Base-by-base conservation (phyloP, 2,888 invertebrate genomes). In the Ophion ellenae region DNA sequence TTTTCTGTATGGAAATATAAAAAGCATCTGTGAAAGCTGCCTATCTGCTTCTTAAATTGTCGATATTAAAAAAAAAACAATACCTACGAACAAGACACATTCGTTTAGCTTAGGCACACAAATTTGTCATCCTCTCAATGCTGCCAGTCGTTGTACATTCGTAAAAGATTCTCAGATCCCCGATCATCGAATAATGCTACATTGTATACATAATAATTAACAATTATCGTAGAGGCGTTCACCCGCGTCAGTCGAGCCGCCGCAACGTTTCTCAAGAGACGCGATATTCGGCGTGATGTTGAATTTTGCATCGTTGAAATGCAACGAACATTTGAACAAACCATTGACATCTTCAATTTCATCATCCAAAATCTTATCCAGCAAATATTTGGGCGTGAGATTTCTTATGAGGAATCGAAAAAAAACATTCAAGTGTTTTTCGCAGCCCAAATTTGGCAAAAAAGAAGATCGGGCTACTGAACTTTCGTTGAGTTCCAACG, bases 11-110 rank as follows among this genome's bases (percentile, higher is more conserved):
- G 85, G 90, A 89, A 90, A 90, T 91, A 91, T 89, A 90, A 90
- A 90, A 90, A 88, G 87, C 88, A 89, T 89, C 90, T 89, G 90
- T 89, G 89, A 90, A 88, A 90, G 87, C 89, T 89, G 90, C 89
- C 85, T 86, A 86, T 85, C 85, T 70, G 64, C 57, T 36, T 70
- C 80, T n/a, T 47, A 80, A 67, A 67, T 63, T 24, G 36, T 86
- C 63, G 11, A 28, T 61, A 66, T 57, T 63, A 24, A 74, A 67
- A 5, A 67, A 71, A 67, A 67, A 69, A 83, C 24, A 61, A 74
- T 11, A 20, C 57, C 63, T 61, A n/a, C 45, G 40, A 69, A 59
- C 64, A 74, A 69, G 84, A 84, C 75, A 85, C 82, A 82, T 71
- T 36, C n/a, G 24, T 69, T 88, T 47, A 83, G 85, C 81, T 88